Base-by-base conservation (phyloP, 2,113 vertebrate genomes). In the Colistium nudipinnis region DNA sequence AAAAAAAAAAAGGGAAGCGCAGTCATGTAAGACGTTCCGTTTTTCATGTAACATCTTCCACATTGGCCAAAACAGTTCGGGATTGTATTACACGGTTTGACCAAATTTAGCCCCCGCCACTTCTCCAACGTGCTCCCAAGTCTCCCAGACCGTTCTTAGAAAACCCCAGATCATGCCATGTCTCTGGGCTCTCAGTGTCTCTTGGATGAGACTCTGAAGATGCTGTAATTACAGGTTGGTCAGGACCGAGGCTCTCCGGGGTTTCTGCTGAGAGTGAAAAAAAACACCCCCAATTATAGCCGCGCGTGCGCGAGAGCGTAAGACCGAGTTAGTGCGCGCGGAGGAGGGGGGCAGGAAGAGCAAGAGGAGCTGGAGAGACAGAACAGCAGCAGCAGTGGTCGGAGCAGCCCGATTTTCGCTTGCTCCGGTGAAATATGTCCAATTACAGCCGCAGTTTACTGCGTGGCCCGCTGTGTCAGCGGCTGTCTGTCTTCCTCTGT, bases 211-310 rank as follows among this genome's bases (percentile, higher is more conserved):
- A 87, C 62, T 87, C 80, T 89, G 74, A 89, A 91, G 89, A 91
- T 90, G 89, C 83, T 89, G 85, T 93, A 93, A 94, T 93, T 92
- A 91, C 78, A 89, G 61, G 87, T 89, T 92, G 87, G 88, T 87
- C 52, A 75, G 75, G 74, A 88, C 77, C 65, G 76, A 84, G 89
- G 86, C 85, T 91, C 82, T 88, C 67, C 57, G 47, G 80, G 80
- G 70, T 88, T 91, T 92, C 81, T 89, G 84, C 84, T 89, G 80
- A 89, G 87, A 79, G 87, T 70, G 85, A 85, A 85, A 87, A 85
- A 87, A 81, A 84, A 78, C 61, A 73, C 73, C 67, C 77, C 77
- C 88, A 90, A 93, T 93, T 93, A 91, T 87, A 92, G 88, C 85
- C 71, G 62, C 69, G 57, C 68, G 79, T 53, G 82, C 59, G 82